Percentiles rank a stretch among this genome's conserved stretches.
phyloP scores from a whole-genome alignment of 2,113 vertebrate species.

The Ovis aries region ARS-UI_Ramb_v3.0 NC_056056.1:136103501-136104000 shows the following conservation, averaged over 20 bases:
- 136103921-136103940: neutral
- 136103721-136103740: neutral
- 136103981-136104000: constrained; percentile 42
- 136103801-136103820: neutral
- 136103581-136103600: neutral
- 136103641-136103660: neutral
- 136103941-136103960: neutral
- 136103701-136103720: neutral
- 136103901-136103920: neutral
- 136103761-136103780: neutral
- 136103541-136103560: neutral
- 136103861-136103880: neutral
- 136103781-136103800: neutral
- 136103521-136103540: neutral
- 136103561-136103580: neutral
- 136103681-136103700: neutral
- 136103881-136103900: neutral
- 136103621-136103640: neutral
- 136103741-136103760: neutral
- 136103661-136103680: neutral
- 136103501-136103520: neutral
- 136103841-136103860: neutral
- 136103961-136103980: constrained; percentile 5
- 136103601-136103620: neutral
- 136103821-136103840: neutral